Conservation (phyloP, 2,888 invertebrate genomes). For the Meteorus colon region DNA sequence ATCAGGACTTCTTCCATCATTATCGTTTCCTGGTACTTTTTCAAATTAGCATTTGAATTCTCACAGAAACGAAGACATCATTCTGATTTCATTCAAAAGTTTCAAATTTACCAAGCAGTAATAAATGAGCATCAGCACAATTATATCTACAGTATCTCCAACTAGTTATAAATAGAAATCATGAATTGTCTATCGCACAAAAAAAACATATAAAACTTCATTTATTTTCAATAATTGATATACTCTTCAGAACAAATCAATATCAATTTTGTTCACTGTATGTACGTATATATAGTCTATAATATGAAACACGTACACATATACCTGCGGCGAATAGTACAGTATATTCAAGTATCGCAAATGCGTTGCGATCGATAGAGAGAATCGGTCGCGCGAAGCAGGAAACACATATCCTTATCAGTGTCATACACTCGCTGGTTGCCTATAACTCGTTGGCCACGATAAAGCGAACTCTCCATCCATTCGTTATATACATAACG, state of each 20-base stretch:
- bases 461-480: conserved; percentile 46
- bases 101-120: too few species aligned
- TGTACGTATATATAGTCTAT: too few species aligned
- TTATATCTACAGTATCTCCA: too few species aligned
- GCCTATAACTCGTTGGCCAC: conserved; percentile 38
- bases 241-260: not conserved
- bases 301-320: not conserved
- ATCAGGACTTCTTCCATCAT: too few species aligned
- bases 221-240: not conserved
- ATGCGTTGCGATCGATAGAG: conserved; percentile 42
- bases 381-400: conserved; percentile 43
- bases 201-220: not conserved
- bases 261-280: not conserved
- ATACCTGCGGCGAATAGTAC: not conserved
- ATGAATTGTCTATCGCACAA: not conserved
- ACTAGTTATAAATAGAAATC: not conserved
- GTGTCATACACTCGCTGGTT: conserved; percentile 51
- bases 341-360: conserved; percentile 32
- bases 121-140: too few species aligned
- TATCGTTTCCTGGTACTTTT: too few species aligned
- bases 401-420: conserved; percentile 50
- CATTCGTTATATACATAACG: conserved; percentile 48
- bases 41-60: too few species aligned
- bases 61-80: too few species aligned
- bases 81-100: too few species aligned